Conservation (phyloP, 1,140 invertebrate species). For the Dendrolimus punctatus region DNA sequence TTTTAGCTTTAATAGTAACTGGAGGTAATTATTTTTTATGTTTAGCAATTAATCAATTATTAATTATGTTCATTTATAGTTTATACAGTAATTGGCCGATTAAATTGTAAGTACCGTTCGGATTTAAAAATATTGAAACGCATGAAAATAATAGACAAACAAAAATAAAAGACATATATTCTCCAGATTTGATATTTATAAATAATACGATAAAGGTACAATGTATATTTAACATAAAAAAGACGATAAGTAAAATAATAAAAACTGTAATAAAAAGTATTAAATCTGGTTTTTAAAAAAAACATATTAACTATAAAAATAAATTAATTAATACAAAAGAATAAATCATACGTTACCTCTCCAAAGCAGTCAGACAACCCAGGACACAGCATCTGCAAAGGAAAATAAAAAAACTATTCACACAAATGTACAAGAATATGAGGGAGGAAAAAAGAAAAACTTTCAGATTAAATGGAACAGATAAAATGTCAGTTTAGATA, state of each 20-base stretch:
- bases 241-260: background rate
- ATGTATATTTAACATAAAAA: background rate
- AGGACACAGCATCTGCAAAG: conserved; percentile 1
- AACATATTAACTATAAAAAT: background rate
- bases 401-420: conserved; percentile 9
- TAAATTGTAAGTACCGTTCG: too few relatives aligned
- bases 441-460: conserved; percentile 9
- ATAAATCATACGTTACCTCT: conserved; percentile 32
- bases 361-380: background rate
- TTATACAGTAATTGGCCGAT: too few relatives aligned
- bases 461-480: conserved; percentile 9
- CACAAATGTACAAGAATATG: conserved; percentile 11
- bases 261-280: background rate
- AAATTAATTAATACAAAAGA: conserved; percentile 14
- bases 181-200: background rate
- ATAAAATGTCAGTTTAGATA: conserved; percentile 23
- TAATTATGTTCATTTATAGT: too few relatives aligned
- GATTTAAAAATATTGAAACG: too few relatives aligned
- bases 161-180: background rate
- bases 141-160: background rate
- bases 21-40: too few relatives aligned
- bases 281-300: background rate
- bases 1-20: too few relatives aligned
- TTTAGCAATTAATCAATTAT: too few relatives aligned
- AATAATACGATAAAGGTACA: too few relatives aligned